Conservation (phyloP, 2,888 invertebrate species). For the Melieria picta region DNA sequence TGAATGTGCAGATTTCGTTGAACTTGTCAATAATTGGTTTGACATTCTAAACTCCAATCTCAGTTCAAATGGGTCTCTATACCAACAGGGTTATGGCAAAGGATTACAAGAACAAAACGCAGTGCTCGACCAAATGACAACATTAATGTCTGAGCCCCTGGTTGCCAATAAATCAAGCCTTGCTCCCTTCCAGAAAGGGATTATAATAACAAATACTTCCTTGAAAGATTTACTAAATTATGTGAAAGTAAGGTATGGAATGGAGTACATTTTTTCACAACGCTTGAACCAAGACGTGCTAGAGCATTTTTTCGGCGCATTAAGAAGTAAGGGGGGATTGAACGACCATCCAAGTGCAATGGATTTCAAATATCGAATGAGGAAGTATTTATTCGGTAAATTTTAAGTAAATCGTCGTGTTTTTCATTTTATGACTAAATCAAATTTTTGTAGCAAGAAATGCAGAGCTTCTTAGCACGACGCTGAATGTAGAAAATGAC, state of each 20-base stretch:
- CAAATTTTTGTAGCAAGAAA: background rate
- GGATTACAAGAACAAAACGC: no score
- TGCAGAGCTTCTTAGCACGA: background rate
- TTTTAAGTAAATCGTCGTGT: background rate
- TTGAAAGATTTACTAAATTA: background rate
- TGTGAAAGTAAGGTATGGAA: background rate
- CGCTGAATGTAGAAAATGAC: no score
- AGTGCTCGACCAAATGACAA: no score
- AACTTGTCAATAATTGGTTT: slow-evolving; percentile 44
- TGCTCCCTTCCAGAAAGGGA: background rate
- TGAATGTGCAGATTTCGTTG: slow-evolving; percentile 42
- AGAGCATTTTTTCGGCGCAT: background rate
- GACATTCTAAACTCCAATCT: slow-evolving; percentile 37
- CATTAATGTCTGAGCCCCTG: no score
- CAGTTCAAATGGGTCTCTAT: background rate
- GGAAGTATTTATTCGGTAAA: slow-evolving; percentile 6
- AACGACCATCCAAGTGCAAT: background rate
- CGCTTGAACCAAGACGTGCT: slow-evolving; percentile 4
- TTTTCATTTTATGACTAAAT: background rate
- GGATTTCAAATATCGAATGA: background rate
- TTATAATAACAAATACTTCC: background rate
- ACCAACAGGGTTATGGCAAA: no score
- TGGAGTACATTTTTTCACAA: background rate
- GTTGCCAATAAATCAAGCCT: background rate
- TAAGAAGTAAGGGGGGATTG: background rate